Evolutionary conservation across 1,140 invertebrate species (phyloP), one percentile per base, ranked within the genome.

Genomic region (Acromyrmex heyeri): DNA sequence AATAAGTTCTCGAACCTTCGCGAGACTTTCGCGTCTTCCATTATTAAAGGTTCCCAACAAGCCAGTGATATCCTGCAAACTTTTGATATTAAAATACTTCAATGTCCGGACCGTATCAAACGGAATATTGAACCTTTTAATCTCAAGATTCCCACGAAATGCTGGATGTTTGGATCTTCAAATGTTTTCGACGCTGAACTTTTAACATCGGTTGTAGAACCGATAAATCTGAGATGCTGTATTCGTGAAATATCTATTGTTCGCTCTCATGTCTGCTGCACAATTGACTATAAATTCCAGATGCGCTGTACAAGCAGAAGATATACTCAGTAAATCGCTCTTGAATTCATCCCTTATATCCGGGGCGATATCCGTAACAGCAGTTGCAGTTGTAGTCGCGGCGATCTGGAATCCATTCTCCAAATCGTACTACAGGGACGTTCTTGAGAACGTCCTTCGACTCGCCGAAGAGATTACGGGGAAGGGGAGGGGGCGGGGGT

Each of bases 381-480:
- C 55, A 61, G 14, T 65, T 75, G 86, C 48, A 72, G 55, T 57
- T 48, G 55, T 65, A 16, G 34, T 64, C 34, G n/a, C 21, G n/a
- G 67, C 53, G 67, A 79, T 77, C 8, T 21, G 14, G 59, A 76
- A 88, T 88, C 88, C 87, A 79, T 88, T 88, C 64, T 78, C 75
- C 65, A 73, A 76, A 86, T 89, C 72, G 50, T 67, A 76, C 75
- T 77, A 69, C 75, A 67, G 79, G 59, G 72, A 53, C 50, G 78
- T 12, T 87, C 76, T 59, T 75, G 34, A 61, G 44, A 59, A 21
- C n/a, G 48, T 21, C 27, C 48, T 65, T 14, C 7, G 55, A 75
- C 27, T 50, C 61, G 57, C 38, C 44, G 67, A 75, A 83, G 55
- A 70, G 55, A 75, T 83, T 75, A 75, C 57, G 18, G 14, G 6